These are phyloP conservation scores for Pyrrhia umbra DNA, from an alignment of 2,888 invertebrate genomes.

Conservation along the genomic window DNA sequence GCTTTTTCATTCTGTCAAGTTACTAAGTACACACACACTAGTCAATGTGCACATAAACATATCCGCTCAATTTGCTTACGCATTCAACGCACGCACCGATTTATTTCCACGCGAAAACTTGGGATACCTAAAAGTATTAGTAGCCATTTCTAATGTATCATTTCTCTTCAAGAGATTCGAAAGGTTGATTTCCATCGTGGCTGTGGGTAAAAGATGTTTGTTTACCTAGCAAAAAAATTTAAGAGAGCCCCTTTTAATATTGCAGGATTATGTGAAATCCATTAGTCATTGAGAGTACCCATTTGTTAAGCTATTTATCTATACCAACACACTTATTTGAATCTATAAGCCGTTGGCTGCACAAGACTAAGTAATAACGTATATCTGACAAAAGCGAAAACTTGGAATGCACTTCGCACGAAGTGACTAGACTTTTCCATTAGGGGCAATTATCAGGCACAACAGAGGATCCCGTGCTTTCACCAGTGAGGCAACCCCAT, in stretches of 20 bases:
- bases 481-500: constrained; percentile 75
- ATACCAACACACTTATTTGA: constrained; percentile 68
- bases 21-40: constrained; percentile 73
- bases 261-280: constrained; percentile 45
- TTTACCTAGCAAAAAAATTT: constrained; percentile 21
- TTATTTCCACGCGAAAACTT: constrained; percentile 68
- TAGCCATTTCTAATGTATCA: constrained; percentile 47
- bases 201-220: constrained; percentile 20
- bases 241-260: constrained; percentile 20
- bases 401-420: constrained; percentile 88
- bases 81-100: constrained; percentile 75
- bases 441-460: constrained; percentile 89
- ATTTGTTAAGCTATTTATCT: constrained; percentile 57
- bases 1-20: constrained; percentile 88
- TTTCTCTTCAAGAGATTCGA: constrained; percentile 44
- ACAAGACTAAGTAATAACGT: constrained; percentile 85
- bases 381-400: constrained; percentile 85
- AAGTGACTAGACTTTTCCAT: constrained; percentile 90
- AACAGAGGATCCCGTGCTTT: constrained; percentile 85
- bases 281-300: constrained; percentile 51
- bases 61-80: constrained; percentile 76
- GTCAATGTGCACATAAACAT: constrained; percentile 73
- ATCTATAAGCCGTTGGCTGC: constrained; percentile 77
- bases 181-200: constrained; percentile 33
- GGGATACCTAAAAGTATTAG: constrained; percentile 58